phyloP scores from a whole-genome alignment of 37 sponge, comb jelly and placozoan genomes.

The Crambe crambe region DNA sequence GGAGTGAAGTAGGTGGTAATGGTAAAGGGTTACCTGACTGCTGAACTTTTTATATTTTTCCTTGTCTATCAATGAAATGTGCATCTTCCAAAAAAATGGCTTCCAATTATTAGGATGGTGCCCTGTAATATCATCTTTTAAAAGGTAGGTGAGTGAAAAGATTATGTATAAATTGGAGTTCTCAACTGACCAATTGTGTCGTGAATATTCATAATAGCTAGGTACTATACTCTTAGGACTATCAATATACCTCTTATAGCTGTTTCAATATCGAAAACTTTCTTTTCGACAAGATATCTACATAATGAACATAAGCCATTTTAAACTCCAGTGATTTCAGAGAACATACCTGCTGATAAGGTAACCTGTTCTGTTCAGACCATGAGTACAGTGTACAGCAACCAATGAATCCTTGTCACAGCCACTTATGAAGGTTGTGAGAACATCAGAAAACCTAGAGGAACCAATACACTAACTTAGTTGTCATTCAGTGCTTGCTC shows the following conservation, averaged over 20 bases:
- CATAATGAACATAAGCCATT: background rate
- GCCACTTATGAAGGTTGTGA: conserved; percentile 3
- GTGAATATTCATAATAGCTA: too few relatives aligned
- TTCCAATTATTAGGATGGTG: too few relatives aligned
- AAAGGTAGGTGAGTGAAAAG: too few relatives aligned
- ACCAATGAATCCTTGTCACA: conserved; percentile 25
- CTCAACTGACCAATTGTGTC: too few relatives aligned
- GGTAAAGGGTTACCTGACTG: too few relatives aligned
- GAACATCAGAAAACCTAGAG: background rate
- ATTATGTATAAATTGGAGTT: too few relatives aligned
- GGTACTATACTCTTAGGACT: too few relatives aligned
- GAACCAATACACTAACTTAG: background rate
- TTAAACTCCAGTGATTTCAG: background rate
- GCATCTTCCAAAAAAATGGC: too few relatives aligned
- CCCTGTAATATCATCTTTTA: too few relatives aligned
- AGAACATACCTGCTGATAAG: conserved; percentile 67
- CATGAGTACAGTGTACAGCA: conserved; percentile 93
- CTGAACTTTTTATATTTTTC: too few relatives aligned
- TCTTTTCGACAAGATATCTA: conserved; percentile 59
- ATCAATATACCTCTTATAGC: conserved; percentile 46
- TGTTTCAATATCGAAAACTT: conserved; percentile 23
- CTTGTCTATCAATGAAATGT: too few relatives aligned
- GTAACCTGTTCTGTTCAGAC: conserved; percentile 91
- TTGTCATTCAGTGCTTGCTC: background rate
- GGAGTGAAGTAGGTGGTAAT: too few relatives aligned